These are phyloP conservation scores for Melanaphis sacchari DNA, from an alignment of 1,140 invertebrate species.

Conservation along the genomic window DNA sequence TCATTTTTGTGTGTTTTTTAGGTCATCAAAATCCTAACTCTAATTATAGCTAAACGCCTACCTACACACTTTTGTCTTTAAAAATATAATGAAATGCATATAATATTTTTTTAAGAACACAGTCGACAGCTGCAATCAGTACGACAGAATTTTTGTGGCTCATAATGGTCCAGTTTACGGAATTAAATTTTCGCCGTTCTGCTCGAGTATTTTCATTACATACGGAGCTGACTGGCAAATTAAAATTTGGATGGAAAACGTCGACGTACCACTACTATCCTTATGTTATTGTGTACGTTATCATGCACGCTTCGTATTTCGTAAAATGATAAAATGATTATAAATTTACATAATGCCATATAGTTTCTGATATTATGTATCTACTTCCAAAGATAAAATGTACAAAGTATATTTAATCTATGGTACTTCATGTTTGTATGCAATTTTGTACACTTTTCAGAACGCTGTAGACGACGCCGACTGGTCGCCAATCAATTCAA, in stretches of 20 bases:
- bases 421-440: too few relatives aligned
- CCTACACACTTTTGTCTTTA: too few relatives aligned
- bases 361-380: too few relatives aligned
- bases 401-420: too few relatives aligned
- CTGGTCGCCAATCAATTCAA: slow-evolving; percentile 70
- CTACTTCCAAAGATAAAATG: too few relatives aligned
- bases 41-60: too few relatives aligned
- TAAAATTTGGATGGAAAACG: slow-evolving; percentile 68
- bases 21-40: too few relatives aligned
- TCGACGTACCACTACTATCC: slow-evolving; percentile 60
- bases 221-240: slow-evolving; percentile 69
- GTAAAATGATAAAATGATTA: too few relatives aligned
- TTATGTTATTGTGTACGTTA: slow-evolving; percentile 54
- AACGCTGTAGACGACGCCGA: slow-evolving; percentile 66
- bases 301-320: background rate
- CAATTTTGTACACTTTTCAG: background rate
- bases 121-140: slow-evolving; percentile 58
- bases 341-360: too few relatives aligned
- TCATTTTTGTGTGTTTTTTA: too few relatives aligned
- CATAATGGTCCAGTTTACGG: slow-evolving; percentile 68
- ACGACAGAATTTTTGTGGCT: slow-evolving; percentile 65
- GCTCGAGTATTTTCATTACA: slow-evolving; percentile 67
- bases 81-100: too few relatives aligned
- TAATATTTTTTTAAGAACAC: slow-evolving; percentile 62
- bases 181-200: slow-evolving; percentile 68